phyloP scores from a whole-genome alignment of 2,888 invertebrate genomes.

The Halictus ligatus region DNA sequence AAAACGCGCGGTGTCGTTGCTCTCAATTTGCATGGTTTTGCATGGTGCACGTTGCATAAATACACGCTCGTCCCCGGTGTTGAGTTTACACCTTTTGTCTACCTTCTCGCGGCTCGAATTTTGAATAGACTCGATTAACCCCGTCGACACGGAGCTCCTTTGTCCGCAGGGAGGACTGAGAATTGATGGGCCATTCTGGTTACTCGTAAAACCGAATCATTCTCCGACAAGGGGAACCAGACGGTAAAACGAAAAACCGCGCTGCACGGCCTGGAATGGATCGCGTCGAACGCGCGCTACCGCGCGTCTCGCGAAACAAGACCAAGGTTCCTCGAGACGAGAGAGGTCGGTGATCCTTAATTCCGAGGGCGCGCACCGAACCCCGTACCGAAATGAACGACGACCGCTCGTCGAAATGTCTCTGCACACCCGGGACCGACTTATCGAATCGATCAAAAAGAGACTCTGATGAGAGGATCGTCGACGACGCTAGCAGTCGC shows the following conservation, averaged over 20 bases:
- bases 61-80: no score
- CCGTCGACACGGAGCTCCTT: constrained; percentile 2
- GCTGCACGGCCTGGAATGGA: constrained; percentile 8
- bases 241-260: constrained; percentile 23
- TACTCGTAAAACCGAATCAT: constrained; percentile 36
- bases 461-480: background rate
- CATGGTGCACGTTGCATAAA: no score
- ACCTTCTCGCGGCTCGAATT: no score
- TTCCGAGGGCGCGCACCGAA: constrained; percentile 6
- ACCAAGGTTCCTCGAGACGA: background rate
- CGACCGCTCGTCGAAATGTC: background rate
- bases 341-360: constrained; percentile 32
- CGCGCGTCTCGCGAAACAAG: constrained; percentile 1
- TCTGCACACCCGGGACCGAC: no score
- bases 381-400: constrained; percentile 5
- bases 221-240: constrained; percentile 23
- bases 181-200: constrained; percentile 33
- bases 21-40: no score
- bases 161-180: background rate
- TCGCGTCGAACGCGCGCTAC: background rate
- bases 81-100: no score
- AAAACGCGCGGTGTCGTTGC: no score
- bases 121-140: constrained; percentile 32
- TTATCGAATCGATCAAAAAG: constrained; percentile 25
- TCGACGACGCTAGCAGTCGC: background rate